These are phyloP conservation scores for Battus philenor DNA, from an alignment of 1,140 invertebrate genomes.

Conservation along the genomic window DNA sequence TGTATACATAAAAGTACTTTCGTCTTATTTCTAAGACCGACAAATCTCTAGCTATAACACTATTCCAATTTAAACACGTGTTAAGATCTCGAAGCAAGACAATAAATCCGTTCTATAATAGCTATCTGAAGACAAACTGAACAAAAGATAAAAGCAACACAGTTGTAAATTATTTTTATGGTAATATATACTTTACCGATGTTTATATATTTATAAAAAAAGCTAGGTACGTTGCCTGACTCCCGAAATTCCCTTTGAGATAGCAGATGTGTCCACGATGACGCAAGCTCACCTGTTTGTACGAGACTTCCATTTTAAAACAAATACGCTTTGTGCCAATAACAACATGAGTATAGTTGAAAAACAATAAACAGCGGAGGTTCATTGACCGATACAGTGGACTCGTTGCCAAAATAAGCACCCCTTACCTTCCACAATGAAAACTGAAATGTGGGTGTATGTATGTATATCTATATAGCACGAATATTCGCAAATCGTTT, in stretches of 20 bases:
- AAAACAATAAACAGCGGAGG: constrained; percentile 65
- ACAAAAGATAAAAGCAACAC: constrained; percentile 9
- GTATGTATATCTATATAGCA: not conserved
- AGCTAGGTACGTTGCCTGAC: too few relatives aligned
- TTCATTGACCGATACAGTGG: constrained; percentile 54
- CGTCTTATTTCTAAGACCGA: too few relatives aligned
- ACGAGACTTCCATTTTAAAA: constrained; percentile 61
- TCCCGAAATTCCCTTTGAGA: too few relatives aligned
- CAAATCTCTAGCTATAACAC: too few relatives aligned
- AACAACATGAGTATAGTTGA: constrained; percentile 58
- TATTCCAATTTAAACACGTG: too few relatives aligned
- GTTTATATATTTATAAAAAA: constrained; percentile 6
- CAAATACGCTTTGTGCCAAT: constrained; percentile 68
- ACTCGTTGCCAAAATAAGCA: constrained; percentile 64
- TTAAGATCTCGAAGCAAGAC: too few relatives aligned
- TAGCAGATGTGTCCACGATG: constrained; percentile 30
- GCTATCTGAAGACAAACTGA: constrained; percentile 2
- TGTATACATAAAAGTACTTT: too few relatives aligned
- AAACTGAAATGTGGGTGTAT: constrained; percentile 19
- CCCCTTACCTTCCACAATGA: constrained; percentile 50
- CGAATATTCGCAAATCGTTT: not conserved
- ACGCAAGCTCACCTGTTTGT: constrained; percentile 45
- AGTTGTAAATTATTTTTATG: constrained; percentile 13
- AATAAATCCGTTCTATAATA: too few relatives aligned
- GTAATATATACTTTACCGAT: constrained; percentile 9